Conservation (phyloP, 2,797 vertebrate genomes). For the Loriculus beryllinus region DNA sequence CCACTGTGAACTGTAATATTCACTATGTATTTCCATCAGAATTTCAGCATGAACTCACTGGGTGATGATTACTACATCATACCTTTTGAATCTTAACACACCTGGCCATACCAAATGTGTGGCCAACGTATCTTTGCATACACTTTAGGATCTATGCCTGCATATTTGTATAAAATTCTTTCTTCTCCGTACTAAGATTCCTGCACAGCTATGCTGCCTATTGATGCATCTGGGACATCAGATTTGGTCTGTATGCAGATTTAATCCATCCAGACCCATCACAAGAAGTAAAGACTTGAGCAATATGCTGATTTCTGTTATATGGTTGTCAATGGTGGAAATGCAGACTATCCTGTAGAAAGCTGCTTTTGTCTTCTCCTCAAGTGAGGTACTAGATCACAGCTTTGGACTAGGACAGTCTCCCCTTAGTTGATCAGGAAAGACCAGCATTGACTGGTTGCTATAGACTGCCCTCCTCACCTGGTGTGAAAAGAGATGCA, state of each 20-base stretch:
- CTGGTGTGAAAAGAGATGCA: background rate
- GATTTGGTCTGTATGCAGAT: background rate
- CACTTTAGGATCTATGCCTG: background rate
- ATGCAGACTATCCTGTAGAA: background rate
- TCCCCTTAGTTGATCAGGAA: background rate
- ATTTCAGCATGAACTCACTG: background rate
- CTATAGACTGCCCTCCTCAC: background rate
- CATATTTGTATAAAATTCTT: background rate
- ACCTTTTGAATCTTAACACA: background rate
- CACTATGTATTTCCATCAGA: background rate
- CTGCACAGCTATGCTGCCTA: background rate
- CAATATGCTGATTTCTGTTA: background rate
- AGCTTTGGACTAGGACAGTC: background rate
- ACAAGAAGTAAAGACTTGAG: background rate
- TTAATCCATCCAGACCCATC: background rate
- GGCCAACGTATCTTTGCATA: background rate
- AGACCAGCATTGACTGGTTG: background rate
- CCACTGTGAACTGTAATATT: background rate
- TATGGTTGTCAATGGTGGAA: background rate
- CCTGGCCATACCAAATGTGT: background rate
- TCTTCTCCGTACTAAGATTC: background rate
- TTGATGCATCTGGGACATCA: background rate
- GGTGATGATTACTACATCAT: background rate
- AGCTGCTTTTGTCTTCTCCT: background rate
- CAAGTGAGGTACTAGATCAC: background rate